Conservation (phyloP, 1,140 invertebrate genomes). For the Chymomyza costata region DNA sequence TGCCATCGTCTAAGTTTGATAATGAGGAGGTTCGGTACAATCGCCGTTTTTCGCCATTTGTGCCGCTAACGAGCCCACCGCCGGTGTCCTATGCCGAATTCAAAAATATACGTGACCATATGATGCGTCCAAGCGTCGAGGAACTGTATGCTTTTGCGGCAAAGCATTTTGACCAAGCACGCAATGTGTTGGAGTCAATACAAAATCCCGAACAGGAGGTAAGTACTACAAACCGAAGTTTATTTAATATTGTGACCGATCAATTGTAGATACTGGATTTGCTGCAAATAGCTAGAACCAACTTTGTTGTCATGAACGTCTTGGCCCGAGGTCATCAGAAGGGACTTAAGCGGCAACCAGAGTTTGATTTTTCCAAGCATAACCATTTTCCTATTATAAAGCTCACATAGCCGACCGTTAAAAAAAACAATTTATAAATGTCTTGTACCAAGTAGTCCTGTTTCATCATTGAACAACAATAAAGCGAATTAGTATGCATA, state of each 20-base stretch:
- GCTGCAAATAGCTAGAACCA: conserved; percentile 93
- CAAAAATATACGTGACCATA: conserved; percentile 79
- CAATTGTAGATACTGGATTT: conserved; percentile 85
- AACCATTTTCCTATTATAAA: conserved; percentile 94
- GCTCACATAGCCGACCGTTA: conserved; percentile 68
- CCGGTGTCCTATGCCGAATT: conserved; percentile 92
- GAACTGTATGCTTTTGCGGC: conserved; percentile 87
- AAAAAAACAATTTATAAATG: neutral
- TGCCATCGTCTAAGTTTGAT: conserved; percentile 90
- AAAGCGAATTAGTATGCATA: conserved; percentile 45
- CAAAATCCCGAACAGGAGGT: conserved; percentile 88
- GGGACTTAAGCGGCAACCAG: conserved; percentile 86
- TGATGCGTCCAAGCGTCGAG: conserved; percentile 54
- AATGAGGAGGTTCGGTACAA: conserved; percentile 95
- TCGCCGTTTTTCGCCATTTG: conserved; percentile 93
- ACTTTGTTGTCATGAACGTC: conserved; percentile 95
- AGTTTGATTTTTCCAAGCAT: conserved; percentile 93
- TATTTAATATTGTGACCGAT: neutral
- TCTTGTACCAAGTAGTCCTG: conserved; percentile 8
- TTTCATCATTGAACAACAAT: conserved; percentile 45
- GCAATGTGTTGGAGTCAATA: conserved; percentile 88
- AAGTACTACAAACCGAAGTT: conserved; percentile 25
- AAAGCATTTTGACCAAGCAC: conserved; percentile 94
- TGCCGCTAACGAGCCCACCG: conserved; percentile 89
- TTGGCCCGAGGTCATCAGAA: conserved; percentile 93